A percentile compares a stretch with the other conserved stretches of the same genome.
Evolutionary conservation across 2,113 vertebrate species (phyloP).

Genomic region (Callorhinus ursinus): DNA sequence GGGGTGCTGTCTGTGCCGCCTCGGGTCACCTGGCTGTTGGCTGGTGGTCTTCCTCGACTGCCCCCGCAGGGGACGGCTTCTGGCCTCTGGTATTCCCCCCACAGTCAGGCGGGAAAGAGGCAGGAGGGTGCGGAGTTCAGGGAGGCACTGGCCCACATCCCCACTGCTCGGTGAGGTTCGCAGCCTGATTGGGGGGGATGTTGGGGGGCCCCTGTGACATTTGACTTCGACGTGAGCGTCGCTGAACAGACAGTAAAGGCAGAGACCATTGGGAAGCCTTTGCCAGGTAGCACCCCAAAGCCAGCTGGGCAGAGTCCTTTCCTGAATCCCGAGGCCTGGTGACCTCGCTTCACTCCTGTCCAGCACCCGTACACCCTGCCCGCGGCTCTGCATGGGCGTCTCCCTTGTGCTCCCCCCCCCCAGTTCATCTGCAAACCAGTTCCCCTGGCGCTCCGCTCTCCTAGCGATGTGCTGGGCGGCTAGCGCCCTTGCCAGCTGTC

Average conservation of each 20-base stretch:
- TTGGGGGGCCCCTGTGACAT: neutral
- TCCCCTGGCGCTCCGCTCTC: neutral
- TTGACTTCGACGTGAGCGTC: neutral
- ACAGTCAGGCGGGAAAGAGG: neutral
- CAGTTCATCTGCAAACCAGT: too few relatives aligned
- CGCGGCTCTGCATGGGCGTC: rapidly evolving
- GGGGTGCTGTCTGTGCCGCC: neutral
- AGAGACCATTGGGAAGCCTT: neutral
- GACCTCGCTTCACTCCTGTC: neutral
- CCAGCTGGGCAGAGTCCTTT: neutral
- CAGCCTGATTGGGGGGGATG: neutral
- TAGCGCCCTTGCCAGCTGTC: neutral
- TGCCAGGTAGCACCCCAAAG: neutral
- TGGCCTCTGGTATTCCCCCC: neutral
- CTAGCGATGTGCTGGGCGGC: neutral
- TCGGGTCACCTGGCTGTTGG: neutral
- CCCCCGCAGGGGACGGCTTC: neutral
- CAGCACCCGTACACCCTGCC: neutral
- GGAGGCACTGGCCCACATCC: neutral
- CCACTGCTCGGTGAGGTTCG: neutral
- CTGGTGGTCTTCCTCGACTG: neutral
- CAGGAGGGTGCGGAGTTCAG: neutral
- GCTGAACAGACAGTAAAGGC: neutral
- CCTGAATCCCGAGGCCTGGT: neutral
- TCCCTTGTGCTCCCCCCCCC: neutral